Evolutionary conservation across 2,888 invertebrate species (phyloP).

Genomic region (Aphodius granarius): DNA sequence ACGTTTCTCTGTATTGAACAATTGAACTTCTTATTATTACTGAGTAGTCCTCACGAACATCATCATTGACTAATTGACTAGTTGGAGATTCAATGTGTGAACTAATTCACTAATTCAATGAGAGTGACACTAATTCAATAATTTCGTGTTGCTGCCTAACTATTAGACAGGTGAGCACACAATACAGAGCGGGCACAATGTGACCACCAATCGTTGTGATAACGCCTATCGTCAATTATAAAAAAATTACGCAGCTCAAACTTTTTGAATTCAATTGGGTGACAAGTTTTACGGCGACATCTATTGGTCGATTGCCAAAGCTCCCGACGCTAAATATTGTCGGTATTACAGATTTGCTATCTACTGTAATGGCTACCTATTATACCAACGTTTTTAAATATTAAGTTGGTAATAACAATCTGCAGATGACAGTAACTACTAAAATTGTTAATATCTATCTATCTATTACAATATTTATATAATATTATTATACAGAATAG

Average conservation of each 20-base stretch:
- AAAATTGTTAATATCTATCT: too few species aligned
- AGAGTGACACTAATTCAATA: not conserved
- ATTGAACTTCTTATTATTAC: not conserved
- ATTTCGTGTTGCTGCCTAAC: not conserved
- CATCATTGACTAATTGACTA: not conserved
- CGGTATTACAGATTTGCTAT: not conserved
- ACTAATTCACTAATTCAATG: too few species aligned
- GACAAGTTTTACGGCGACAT: not conserved
- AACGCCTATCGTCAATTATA: not conserved
- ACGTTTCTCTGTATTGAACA: not conserved
- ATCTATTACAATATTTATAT: too few species aligned
- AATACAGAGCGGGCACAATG: not conserved
- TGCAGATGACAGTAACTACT: too few species aligned
- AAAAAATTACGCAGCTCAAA: not conserved
- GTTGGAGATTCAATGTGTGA: not conserved
- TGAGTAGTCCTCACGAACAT: conserved; percentile 5
- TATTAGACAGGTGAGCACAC: not conserved
- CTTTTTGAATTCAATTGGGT: not conserved
- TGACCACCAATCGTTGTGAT: not conserved
- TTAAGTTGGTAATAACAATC: too few species aligned
- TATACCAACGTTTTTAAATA: too few species aligned
- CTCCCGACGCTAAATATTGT: not conserved
- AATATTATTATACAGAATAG: too few species aligned
- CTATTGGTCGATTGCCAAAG: not conserved
- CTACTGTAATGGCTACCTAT: too few species aligned